Evolutionary conservation across 2,888 invertebrate genomes (phyloP).

Genomic region (Dryobotodes eremita): DNA sequence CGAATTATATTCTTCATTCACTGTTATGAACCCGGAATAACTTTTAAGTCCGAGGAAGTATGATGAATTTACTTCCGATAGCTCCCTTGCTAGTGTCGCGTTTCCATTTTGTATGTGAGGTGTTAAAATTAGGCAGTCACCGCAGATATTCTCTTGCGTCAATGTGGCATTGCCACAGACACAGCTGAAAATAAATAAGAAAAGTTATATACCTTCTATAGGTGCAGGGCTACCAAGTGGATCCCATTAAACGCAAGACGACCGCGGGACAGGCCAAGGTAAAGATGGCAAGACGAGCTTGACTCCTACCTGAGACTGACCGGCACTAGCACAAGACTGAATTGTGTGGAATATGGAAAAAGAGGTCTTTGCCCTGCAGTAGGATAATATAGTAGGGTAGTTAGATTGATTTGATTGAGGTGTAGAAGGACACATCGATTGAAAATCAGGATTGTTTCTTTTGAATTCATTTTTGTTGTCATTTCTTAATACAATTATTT

Average conservation of each 20-base stretch:
- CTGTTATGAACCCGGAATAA: slow-evolving; percentile 90
- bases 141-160: slow-evolving; percentile 20
- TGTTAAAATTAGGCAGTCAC: slow-evolving; percentile 53
- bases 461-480: not conserved
- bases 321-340: not conserved
- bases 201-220: not conserved
- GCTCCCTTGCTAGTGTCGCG: slow-evolving; percentile 58
- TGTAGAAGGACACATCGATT: not conserved
- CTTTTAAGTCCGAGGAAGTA: slow-evolving; percentile 76
- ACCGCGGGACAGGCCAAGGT: not conserved
- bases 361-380: not conserved
- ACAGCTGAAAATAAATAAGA: slow-evolving; percentile 24
- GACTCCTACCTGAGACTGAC: not conserved
- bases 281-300: not conserved
- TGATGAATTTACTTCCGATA: slow-evolving; percentile 70
- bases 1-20: slow-evolving; percentile 92
- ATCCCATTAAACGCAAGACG: not conserved
- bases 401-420: not conserved
- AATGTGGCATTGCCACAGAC: slow-evolving; percentile 2
- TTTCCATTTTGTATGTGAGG: slow-evolving; percentile 63
- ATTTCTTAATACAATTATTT: not conserved
- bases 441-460: not conserved
- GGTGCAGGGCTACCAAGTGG: not conserved
- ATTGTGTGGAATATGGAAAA: not conserved
- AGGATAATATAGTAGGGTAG: not conserved